Evolutionary conservation across 2,888 invertebrate species (phyloP).

Genomic region (Hololepta plana): DNA sequence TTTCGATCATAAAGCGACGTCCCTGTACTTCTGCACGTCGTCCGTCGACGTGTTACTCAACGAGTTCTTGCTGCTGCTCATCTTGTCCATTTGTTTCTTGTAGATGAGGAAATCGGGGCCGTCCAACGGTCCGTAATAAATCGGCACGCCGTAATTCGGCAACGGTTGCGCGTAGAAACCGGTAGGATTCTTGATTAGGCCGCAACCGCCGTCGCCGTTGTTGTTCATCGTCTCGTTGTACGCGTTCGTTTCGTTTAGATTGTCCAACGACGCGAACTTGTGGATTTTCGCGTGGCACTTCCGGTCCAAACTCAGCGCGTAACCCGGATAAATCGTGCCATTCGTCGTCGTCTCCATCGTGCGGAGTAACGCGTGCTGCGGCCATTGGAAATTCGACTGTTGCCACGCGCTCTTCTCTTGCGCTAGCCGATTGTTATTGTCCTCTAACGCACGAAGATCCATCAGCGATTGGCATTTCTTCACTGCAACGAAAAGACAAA

Average conservation of each 20-base stretch:
- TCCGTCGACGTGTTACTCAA: slow-evolving; percentile 26
- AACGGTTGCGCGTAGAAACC: slow-evolving; percentile 26
- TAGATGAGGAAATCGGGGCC: slow-evolving; percentile 27
- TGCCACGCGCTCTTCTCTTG: neutral
- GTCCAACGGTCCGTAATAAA: slow-evolving; percentile 27
- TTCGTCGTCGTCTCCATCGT: slow-evolving; percentile 8
- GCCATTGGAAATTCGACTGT: slow-evolving; percentile 4
- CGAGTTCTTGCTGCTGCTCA: slow-evolving; percentile 22
- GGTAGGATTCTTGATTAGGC: slow-evolving; percentile 22
- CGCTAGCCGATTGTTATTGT: slow-evolving; percentile 9
- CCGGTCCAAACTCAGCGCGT: slow-evolving; percentile 12
- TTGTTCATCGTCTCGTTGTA: no score
- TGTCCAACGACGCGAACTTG: slow-evolving; percentile 24
- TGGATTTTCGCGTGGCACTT: slow-evolving; percentile 12
- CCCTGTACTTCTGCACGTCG: slow-evolving; percentile 28
- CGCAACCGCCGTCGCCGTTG: slow-evolving; percentile 10
- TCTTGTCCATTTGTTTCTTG: slow-evolving; percentile 24
- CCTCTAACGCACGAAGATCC: slow-evolving; percentile 22
- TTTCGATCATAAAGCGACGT: slow-evolving; percentile 26
- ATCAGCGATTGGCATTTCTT: slow-evolving; percentile 26
- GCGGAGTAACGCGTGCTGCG: slow-evolving; percentile 8
- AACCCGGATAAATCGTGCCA: slow-evolving; percentile 10
- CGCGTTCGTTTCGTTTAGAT: slow-evolving; percentile 18
- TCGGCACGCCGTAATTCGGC: slow-evolving; percentile 26
- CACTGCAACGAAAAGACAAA: slow-evolving; percentile 14